Evolutionary conservation across 1,140 invertebrate species (phyloP), one percentile per base, ranked within the genome.

Genomic region (Pseudomyrmex gracilis): DNA sequence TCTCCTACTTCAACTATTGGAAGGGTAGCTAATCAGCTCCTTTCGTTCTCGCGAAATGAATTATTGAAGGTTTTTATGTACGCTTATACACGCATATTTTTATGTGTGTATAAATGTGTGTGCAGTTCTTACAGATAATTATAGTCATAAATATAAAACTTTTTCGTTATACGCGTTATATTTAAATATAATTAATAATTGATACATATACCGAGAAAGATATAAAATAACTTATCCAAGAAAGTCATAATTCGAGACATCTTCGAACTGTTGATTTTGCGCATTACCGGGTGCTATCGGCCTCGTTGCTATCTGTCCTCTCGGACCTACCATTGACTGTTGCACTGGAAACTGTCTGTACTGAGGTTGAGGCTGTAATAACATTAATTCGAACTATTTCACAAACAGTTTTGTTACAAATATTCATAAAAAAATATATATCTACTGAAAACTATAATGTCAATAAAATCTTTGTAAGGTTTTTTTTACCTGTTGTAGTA

Each of bases 401-500:
- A 1, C 20, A 51, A 53, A 3, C 12, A 80, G 3, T 20, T 22
- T 10, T 61, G 34, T 55, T 15, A 67, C 22, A 22, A 17, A 5
- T 12, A 45, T 22, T 63, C 5, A 34, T 34, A 34, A 34, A 34
- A 34, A 7, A 34, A 0, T 5, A 34, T 34, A 34, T 34, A 4
- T 34, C 34, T 34, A 34, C 34, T 34, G 7, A 34, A 34, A 34
- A 34, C 34, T 34, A 4, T 34, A 34, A 34, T 34, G 34, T 34
- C 0, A 34, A 34, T 7, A 9, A 51, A 77, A 10, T 9, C 15
- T 20, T 76, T 12, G 2, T 10, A 34, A 12, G 8, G n/a, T 0
- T 2, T 63, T 15, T 15, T 51, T 49, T 93, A 96, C 96, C 92
- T 96, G 96, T 92, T 97, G 96, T 2, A 97, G 93, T 22, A 97